These are phyloP conservation scores for Adoxophyes honmai DNA, from an alignment of 1,140 invertebrate genomes.

Conservation along the genomic window DNA sequence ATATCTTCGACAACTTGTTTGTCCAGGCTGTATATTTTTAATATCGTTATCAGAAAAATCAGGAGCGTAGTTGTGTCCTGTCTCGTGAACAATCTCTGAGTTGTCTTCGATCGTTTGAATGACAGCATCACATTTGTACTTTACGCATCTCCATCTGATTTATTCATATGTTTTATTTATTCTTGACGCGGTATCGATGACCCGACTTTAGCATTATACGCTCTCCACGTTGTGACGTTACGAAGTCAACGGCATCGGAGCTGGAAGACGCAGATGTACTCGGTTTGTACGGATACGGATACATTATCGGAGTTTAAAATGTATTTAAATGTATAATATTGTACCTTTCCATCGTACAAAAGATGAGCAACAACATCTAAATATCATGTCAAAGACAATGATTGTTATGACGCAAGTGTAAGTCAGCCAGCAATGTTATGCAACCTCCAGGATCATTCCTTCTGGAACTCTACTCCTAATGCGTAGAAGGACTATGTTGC, in stretches of 20 bases:
- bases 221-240: neutral
- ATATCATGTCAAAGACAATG: no score
- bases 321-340: no score
- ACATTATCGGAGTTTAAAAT: no score
- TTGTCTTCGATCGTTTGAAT: neutral
- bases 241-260: neutral
- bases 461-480: no score
- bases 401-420: no score
- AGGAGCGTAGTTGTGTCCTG: neutral
- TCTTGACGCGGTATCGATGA: neutral
- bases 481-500: no score
- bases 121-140: neutral
- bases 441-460: no score
- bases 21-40: neutral
- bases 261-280: neutral
- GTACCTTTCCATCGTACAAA: no score
- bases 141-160: neutral
- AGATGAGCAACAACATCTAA: no score
- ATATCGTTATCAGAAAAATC: neutral
- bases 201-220: neutral
- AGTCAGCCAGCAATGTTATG: no score
- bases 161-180: neutral
- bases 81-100: neutral
- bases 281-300: neutral
- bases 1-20: neutral